phyloP scores from a whole-genome alignment of 30 jellyfish, hydroid and myxozoan genomes.

The Cassiopea xamachana region DNA sequence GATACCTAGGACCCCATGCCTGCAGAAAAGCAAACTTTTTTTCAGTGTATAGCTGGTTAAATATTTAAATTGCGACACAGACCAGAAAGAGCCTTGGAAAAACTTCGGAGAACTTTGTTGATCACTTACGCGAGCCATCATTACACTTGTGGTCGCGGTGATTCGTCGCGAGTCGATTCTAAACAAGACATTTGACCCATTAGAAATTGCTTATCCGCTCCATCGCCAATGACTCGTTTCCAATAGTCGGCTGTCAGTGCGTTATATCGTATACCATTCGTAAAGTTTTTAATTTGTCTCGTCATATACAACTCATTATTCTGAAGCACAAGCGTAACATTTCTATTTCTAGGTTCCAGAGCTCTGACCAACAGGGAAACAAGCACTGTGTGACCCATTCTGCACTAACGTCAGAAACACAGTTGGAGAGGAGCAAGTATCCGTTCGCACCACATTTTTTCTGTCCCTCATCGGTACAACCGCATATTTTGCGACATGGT shows the following conservation, averaged over 20 bases:
- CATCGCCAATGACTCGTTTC: no score
- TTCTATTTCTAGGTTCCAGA: slow-evolving; percentile 47
- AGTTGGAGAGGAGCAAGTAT: neutral
- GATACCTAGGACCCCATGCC: no score
- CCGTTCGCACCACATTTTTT: neutral
- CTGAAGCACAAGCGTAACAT: slow-evolving; percentile 61
- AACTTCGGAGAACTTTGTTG: no score
- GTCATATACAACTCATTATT: slow-evolving; percentile 3
- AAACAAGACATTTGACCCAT: no score
- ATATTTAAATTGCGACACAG: no score
- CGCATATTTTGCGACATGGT: neutral
- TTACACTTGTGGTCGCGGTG: no score
- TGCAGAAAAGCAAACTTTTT: no score
- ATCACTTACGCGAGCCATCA: no score
- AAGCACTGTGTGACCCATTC: neutral
- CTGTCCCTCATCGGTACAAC: neutral
- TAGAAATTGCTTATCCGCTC: no score
- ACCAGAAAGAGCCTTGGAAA: no score
- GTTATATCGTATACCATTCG: neutral
- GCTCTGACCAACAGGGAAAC: slow-evolving; percentile 40
- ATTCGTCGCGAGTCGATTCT: no score
- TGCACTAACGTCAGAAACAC: neutral
- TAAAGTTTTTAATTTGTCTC: neutral
- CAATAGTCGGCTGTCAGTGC: neutral
- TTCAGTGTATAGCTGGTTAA: no score